These are phyloP conservation scores for Lepidurus packardi DNA, from an alignment of 1,140 invertebrate genomes.

Conservation along the genomic window DNA sequence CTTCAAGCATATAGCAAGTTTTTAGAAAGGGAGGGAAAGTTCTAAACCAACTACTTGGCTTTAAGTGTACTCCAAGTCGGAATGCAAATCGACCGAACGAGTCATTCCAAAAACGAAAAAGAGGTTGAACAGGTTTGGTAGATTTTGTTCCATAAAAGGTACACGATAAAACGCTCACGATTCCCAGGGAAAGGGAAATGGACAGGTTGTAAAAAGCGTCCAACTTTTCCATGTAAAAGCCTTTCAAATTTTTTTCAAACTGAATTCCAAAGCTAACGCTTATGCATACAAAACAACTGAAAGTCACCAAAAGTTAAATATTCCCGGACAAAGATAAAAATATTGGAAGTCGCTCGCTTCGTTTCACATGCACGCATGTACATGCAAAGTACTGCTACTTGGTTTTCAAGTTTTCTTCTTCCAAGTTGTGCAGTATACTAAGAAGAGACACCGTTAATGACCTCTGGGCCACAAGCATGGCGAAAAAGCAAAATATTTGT, in stretches of 20 bases:
- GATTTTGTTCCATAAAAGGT: background rate
- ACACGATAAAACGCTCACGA: background rate
- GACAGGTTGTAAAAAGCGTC: background rate
- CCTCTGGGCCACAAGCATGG: background rate
- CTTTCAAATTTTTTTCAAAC: too few relatives aligned
- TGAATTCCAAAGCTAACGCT: too few relatives aligned
- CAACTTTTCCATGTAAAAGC: too few relatives aligned
- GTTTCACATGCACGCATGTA: background rate
- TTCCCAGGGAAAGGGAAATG: conserved; percentile 2
- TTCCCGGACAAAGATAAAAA: background rate
- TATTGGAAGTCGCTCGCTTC: background rate
- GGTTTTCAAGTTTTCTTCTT: background rate
- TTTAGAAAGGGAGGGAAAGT: background rate
- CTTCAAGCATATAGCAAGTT: background rate
- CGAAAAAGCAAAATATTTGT: background rate
- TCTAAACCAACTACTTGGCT: background rate
- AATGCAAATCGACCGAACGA: background rate
- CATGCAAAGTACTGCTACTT: background rate
- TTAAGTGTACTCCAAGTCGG: background rate
- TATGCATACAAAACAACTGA: background rate
- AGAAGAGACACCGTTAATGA: background rate
- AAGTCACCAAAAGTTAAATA: background rate
- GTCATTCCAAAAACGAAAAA: background rate
- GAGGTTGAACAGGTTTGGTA: background rate
- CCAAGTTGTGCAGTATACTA: background rate